Evolutionary conservation across 2,888 invertebrate genomes (phyloP), one percentile per base, ranked within the genome.

Genomic region (Linnaemya tessellans): DNA sequence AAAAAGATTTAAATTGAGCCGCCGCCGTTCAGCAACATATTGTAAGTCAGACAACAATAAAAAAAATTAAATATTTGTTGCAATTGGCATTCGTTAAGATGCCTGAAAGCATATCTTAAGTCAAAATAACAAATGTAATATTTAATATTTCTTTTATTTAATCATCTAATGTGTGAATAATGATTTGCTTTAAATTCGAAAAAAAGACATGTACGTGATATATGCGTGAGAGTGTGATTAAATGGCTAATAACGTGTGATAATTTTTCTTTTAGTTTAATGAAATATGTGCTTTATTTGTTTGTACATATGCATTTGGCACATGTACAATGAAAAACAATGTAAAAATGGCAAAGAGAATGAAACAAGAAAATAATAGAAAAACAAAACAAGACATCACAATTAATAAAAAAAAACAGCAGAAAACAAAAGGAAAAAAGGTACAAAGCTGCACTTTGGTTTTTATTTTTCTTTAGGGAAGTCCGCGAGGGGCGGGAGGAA

Each of bases 391-490:
- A 54, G 18, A 51, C 60, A 49, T 54, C 68, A 79, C 41, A 77
- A 71, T 70, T 22, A 35, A 78, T 71, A 58, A 81, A 74, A 20
- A 68, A 75, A 83, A 79, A n/a, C n/a, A n/a, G n/a, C n/a, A n/a
- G n/a, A n/a, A n/a, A n/a, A n/a, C n/a, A n/a, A n/a, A n/a, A n/a
- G n/a, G 79, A 71, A 15, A 54, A 67, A 35, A 67, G 13, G 38
- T 35, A 54, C 62, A 51, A 58, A 68, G 80, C 85, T 85, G 82
- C 82, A 85, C 73, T 74, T 83, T 54, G 60, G 46, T 35, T 49
- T 49, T 49, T 7, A 11, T 60, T 49, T 73, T 35, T 73, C 10
- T 15, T 25, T 22, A 49, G 22, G 15, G 46, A 9, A 35, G 35
- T 35, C 49, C 62, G 49, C 46, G 22, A 62, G 30, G 60, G 56